Evolutionary conservation across 2,888 invertebrate species (phyloP).

Genomic region (Venusia cambrica): DNA sequence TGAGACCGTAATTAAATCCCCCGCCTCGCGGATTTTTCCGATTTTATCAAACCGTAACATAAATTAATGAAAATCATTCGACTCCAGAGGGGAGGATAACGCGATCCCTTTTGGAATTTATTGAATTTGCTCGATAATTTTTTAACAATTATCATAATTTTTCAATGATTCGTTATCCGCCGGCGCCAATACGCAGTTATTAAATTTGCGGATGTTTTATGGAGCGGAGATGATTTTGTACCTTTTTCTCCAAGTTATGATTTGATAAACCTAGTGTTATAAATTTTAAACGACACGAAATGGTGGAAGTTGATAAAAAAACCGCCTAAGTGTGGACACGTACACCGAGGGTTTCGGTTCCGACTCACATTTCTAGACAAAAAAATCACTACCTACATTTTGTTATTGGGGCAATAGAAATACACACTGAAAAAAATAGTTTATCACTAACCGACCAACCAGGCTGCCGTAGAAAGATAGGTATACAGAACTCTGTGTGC

Average conservation of each 20-base stretch:
- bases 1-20: constrained; percentile 29
- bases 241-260: too few relatives aligned
- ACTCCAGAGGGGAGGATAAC: constrained; percentile 32
- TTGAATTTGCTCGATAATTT: constrained; percentile 52
- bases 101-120: constrained; percentile 45
- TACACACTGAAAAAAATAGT: too few relatives aligned
- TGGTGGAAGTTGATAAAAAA: too few relatives aligned
- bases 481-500: too few relatives aligned
- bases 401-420: too few relatives aligned
- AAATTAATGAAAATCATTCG: constrained; percentile 50
- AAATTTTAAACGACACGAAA: too few relatives aligned
- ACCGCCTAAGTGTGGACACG: too few relatives aligned
- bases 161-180: constrained; percentile 63
- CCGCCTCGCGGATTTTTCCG: constrained; percentile 34
- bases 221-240: constrained; percentile 17
- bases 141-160: constrained; percentile 68
- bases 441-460: too few relatives aligned
- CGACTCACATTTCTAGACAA: too few relatives aligned
- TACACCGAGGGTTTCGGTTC: too few relatives aligned
- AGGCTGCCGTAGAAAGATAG: too few relatives aligned
- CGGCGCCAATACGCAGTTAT: constrained; percentile 35
- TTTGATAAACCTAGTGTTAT: too few relatives aligned
- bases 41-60: constrained; percentile 46
- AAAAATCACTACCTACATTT: constrained; percentile 10
- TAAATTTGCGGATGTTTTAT: constrained; percentile 25